Percentiles rank a stretch among this genome's conserved stretches.
phyloP scores from a whole-genome alignment of 1,140 invertebrate genomes.

The Pseudomyrmex concolor region DNA sequence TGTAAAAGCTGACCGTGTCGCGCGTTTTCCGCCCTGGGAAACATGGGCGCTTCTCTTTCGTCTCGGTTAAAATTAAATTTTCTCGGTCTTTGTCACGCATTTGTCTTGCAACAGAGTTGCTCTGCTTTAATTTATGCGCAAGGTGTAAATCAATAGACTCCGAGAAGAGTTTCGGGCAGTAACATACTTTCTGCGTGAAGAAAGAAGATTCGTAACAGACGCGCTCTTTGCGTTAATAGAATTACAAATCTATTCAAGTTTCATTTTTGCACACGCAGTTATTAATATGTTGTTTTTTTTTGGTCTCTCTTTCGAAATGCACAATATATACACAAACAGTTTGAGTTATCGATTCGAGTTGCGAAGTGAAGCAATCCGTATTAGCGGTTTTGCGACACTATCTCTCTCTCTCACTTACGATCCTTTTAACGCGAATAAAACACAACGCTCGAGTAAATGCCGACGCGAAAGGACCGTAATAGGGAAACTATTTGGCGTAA shows the following conservation, averaged over 20 bases:
- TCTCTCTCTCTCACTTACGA: not conserved
- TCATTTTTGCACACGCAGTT: too few species aligned
- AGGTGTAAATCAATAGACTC: not conserved
- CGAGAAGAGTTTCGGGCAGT: not conserved
- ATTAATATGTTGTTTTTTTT: too few species aligned
- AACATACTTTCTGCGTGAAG: not conserved
- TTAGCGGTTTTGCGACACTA: conserved; percentile 34
- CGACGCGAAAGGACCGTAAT: conserved; percentile 58
- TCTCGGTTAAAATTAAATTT: conserved; percentile 44
- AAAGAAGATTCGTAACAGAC: not conserved
- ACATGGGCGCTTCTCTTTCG: not conserved
- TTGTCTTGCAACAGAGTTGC: too few species aligned
- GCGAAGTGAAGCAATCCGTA: conserved; percentile 40
- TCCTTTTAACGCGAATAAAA: conserved; percentile 35
- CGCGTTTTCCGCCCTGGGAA: conserved; percentile 14
- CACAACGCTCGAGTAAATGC: conserved; percentile 30
- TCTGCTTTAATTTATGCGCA: not conserved
- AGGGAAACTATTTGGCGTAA: conserved; percentile 69
- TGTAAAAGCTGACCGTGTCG: conserved; percentile 55
- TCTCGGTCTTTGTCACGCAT: conserved; percentile 2
- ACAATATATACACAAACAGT: too few species aligned
- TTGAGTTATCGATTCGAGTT: conserved; percentile 3
- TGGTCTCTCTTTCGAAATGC: too few species aligned
- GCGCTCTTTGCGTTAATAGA: too few species aligned
- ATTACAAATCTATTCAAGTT: not conserved